Conservation (phyloP, 2,113 vertebrate genomes). For the Ellobius talpinus region DNA sequence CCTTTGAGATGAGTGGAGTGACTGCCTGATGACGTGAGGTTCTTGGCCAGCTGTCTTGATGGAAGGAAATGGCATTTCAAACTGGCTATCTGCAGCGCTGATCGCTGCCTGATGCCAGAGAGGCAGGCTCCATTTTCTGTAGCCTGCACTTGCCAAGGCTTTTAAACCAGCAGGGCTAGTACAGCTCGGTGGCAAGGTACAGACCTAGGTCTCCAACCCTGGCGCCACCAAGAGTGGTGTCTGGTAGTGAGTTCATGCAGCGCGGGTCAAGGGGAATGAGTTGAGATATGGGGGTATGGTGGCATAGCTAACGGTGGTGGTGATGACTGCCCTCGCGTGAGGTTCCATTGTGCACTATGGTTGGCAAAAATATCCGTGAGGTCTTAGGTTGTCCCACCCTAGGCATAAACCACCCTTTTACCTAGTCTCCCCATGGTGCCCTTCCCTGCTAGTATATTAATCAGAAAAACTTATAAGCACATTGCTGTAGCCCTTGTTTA, state of each 20-base stretch:
- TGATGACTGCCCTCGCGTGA: background rate
- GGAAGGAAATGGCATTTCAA: background rate
- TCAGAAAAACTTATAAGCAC: no score
- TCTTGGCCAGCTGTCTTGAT: background rate
- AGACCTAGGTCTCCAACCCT: background rate
- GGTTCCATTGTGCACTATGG: background rate
- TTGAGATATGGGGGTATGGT: background rate
- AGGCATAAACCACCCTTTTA: background rate
- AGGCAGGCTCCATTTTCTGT: accelerated
- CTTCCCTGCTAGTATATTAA: background rate
- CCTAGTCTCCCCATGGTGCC: background rate
- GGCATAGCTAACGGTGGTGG: background rate
- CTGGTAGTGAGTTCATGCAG: background rate
- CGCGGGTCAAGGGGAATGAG: background rate
- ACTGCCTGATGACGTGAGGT: background rate
- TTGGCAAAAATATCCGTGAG: background rate
- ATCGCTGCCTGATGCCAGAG: background rate
- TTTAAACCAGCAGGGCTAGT: no score
- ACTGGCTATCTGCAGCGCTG: accelerated
- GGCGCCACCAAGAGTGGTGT: background rate
- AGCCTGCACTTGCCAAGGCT: no score
- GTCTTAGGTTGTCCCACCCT: background rate
- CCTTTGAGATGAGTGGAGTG: background rate
- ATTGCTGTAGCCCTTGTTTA: background rate
- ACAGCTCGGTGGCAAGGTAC: background rate